Conservation (phyloP, 2,888 invertebrate species). For the Nineta flava region DNA sequence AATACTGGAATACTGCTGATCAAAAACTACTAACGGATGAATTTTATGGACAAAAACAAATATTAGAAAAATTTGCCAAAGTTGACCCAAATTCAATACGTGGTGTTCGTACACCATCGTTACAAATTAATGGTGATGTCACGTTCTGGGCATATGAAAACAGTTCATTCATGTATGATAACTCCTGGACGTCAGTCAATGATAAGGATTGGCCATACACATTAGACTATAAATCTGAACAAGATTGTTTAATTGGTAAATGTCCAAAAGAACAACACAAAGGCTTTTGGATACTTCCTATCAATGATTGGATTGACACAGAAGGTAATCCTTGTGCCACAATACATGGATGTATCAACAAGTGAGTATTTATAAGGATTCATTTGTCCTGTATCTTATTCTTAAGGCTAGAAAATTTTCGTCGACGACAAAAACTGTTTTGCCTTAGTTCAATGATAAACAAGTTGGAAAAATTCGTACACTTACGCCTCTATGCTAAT, state of each 20-base stretch:
- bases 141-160: slow-evolving; percentile 38
- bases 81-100: slow-evolving; percentile 20
- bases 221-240: slow-evolving; percentile 38
- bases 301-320: slow-evolving; percentile 36
- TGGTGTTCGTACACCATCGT: slow-evolving; percentile 35
- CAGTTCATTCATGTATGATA: slow-evolving; percentile 39
- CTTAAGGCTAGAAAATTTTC: not conserved
- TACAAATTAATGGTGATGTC: slow-evolving; percentile 37
- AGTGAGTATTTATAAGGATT: slow-evolving; percentile 25
- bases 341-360: slow-evolving; percentile 34
- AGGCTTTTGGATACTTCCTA: slow-evolving; percentile 49
- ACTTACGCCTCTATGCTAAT: too few species aligned
- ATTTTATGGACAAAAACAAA: slow-evolving; percentile 23
- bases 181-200: slow-evolving; percentile 38
- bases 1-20: slow-evolving; percentile 23
- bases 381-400: not conserved
- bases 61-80: slow-evolving; percentile 23
- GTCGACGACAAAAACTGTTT: too few species aligned
- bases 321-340: slow-evolving; percentile 35
- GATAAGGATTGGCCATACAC: slow-evolving; percentile 53
- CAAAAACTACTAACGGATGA: slow-evolving; percentile 19
- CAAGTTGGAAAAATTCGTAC: too few species aligned
- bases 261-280: slow-evolving; percentile 41
- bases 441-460: too few species aligned
- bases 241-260: slow-evolving; percentile 36